Evolutionary conservation across 2,113 vertebrate genomes (phyloP).

Genomic region (Lucifuga dentata): DNA sequence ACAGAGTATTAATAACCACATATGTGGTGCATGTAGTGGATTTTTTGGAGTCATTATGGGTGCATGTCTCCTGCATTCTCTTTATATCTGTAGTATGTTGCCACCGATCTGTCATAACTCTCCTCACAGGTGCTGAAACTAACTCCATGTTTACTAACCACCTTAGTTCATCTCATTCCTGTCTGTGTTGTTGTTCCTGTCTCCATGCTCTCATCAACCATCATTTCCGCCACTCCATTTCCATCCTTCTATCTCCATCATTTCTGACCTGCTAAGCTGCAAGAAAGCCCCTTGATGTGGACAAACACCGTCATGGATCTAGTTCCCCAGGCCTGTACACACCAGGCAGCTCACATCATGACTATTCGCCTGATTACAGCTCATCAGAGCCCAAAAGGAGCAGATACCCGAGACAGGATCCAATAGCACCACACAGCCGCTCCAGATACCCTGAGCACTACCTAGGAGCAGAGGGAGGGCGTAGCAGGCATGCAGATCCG

Average conservation of each 20-base stretch:
- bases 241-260: constrained; percentile 16
- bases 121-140: constrained; percentile 31
- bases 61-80: background rate
- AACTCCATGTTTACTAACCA: constrained; percentile 70
- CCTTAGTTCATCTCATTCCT: constrained; percentile 40
- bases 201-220: constrained; percentile 56
- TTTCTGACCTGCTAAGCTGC: constrained; percentile 50
- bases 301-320: constrained; percentile 63
- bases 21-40: too few relatives aligned
- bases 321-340: constrained; percentile 31
- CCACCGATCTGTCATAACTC: background rate
- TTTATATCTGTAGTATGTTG: background rate
- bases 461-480: constrained; percentile 51
- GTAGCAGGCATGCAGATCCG: constrained; percentile 59
- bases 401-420: constrained; percentile 67
- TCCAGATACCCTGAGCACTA: constrained; percentile 58
- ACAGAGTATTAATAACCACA: too few relatives aligned
- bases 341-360: constrained; percentile 33
- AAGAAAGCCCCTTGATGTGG: constrained; percentile 57
- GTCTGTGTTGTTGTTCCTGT: constrained; percentile 52
- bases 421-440: constrained; percentile 40
- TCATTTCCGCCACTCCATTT: background rate
- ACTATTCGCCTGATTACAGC: constrained; percentile 66
- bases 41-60: constrained; percentile 10
- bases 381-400: constrained; percentile 65